phyloP scores from a whole-genome alignment of 2,797 vertebrate species.

The Falco cherrug region DNA sequence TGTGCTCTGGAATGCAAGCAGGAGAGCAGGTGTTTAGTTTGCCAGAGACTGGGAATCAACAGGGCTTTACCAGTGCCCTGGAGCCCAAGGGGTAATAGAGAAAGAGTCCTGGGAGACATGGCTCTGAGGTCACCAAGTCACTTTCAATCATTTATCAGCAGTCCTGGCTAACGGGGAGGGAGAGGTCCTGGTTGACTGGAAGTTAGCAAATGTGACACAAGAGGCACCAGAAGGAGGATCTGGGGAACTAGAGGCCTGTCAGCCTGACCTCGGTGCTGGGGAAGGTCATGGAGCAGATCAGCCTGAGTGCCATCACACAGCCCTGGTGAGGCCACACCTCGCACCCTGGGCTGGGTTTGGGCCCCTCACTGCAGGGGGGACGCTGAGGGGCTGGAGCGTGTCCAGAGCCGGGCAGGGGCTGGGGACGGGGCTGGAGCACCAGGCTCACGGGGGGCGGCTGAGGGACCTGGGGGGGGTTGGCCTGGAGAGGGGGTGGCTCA shows the following conservation, averaged over 20 bases:
- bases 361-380: background rate
- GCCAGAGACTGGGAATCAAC: background rate
- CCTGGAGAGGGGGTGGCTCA: background rate
- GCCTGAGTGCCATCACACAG: background rate
- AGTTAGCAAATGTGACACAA: background rate
- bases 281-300: background rate
- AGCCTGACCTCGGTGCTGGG: background rate
- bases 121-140: background rate
- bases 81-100: rapidly evolving
- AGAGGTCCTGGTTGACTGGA: background rate
- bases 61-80: background rate
- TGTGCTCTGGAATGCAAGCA: background rate
- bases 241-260: background rate
- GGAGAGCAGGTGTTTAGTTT: background rate
- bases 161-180: background rate
- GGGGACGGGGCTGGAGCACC: too few species aligned
- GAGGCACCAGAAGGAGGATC: background rate
- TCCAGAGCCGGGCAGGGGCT: too few species aligned
- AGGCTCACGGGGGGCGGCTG: too few species aligned
- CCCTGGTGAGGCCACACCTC: background rate
- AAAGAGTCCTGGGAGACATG: background rate
- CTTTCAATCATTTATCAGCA: background rate
- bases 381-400: too few species aligned
- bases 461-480: too few species aligned
- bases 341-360: background rate